These are phyloP conservation scores for Trichogramma pretiosum DNA, from an alignment of 1,140 invertebrate genomes.

Conservation along the genomic window DNA sequence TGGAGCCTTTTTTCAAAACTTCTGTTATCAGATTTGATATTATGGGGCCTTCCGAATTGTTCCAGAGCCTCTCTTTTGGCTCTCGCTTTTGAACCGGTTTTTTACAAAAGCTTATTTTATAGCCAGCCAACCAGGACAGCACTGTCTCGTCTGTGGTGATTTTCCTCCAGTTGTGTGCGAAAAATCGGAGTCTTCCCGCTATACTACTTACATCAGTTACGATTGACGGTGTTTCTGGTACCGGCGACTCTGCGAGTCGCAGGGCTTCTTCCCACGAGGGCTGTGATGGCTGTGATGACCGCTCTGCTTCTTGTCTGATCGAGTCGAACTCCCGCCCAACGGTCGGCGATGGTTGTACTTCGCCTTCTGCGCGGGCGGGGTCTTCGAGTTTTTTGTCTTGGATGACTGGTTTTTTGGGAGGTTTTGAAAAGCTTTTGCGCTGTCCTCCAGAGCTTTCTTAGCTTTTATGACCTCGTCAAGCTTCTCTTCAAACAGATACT, in stretches of 20 bases:
- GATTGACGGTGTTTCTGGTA: not conserved
- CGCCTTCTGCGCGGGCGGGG: not conserved
- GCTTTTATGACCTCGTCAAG: not conserved
- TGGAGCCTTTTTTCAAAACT: not conserved
- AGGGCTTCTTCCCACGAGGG: not conserved
- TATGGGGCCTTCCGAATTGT: not conserved
- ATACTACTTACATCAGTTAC: not conserved
- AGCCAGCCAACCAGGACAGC: constrained; percentile 2
- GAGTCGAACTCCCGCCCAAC: not conserved
- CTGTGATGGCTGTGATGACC: not conserved
- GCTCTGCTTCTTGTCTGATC: not conserved
- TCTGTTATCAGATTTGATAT: not conserved
- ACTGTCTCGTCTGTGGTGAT: not conserved
- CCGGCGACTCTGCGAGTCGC: not conserved
- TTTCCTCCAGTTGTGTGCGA: not conserved
- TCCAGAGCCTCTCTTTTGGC: not conserved
- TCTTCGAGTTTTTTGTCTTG: constrained; percentile 8
- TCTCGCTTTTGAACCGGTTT: not conserved
- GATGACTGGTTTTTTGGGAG: not conserved
- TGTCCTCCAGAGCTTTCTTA: not conserved
- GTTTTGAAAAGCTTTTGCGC: not conserved
- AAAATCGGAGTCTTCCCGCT: not conserved
- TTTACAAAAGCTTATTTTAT: not conserved
- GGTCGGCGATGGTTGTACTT: not conserved
- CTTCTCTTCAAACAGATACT: not conserved